Base-by-base conservation (phyloP, 2,797 vertebrate genomes). In the Petrocephalus sullivani region DNA sequence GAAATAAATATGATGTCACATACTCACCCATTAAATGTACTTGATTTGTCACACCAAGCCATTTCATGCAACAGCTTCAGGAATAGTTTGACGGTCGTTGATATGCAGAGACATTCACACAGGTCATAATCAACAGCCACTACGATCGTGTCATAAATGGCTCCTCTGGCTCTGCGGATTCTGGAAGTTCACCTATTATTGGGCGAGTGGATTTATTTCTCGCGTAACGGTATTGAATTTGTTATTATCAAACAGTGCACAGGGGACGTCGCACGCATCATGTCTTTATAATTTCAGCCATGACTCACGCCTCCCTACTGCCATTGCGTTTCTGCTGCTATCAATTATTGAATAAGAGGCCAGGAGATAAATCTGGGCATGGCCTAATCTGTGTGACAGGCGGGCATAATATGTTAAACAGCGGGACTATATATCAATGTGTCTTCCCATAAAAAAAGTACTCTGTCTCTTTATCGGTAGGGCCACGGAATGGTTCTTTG, bases 361-460 rank as follows among this genome's bases (percentile, higher is more conserved):
- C 37, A 3, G 54, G 78, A 33, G 60, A 83, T 86, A 86, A 88
- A 88, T 86, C 23, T 71, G 16, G 19, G 41, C 58, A 16, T n/a
- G 33, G 41, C 41, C 58, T 84, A 57, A 88, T 46, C 61, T 53
- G 58, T n/a, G 28, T 88, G 83, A 49, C 51, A 78, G 51, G 61
- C 33, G 41, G 56, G 49, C 8, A 37, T 86, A 83, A 86, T 85
- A 86, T 9, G 78, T 88, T 53, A 88, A 85, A 60, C 88, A 16
- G 46, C 12, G 28, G 83, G 49, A 49, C 58, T 57, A 41, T 41
- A 61, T 61, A 67, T 88, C 81, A 56, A 28, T 71, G 57, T 9
- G 21, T 56, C 71, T 46, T n/a, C 16, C 19, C 0, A 16, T 78
- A 33, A 78, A 64, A 14, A 33, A 84, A 85, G 28, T 28, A 33